Evolutionary conservation across 2,888 invertebrate species (phyloP).

Genomic region (Papilio gigon): DNA sequence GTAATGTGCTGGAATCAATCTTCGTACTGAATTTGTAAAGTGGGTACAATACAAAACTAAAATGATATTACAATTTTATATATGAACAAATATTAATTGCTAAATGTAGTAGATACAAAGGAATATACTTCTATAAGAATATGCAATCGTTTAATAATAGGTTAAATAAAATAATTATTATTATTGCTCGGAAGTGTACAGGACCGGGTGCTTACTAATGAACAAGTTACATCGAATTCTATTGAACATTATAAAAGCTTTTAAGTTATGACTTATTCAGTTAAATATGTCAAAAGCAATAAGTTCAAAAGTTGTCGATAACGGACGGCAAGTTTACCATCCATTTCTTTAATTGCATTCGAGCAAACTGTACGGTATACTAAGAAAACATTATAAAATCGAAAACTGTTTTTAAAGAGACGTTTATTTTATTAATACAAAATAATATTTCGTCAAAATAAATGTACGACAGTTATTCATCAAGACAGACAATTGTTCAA

Average conservation of each 20-base stretch:
- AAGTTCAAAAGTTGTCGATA: neutral
- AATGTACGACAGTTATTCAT: neutral
- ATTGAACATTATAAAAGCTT: neutral
- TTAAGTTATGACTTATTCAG: neutral
- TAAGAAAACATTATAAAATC: neutral
- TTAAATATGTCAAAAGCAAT: neutral
- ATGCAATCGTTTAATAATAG: too few species aligned
- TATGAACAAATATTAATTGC: too few species aligned
- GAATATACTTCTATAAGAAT: too few species aligned
- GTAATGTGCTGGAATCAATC: too few species aligned
- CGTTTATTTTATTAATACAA: neutral
- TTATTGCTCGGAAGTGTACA: too few species aligned
- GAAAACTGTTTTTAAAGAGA: neutral
- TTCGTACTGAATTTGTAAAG: too few species aligned
- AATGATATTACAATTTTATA: too few species aligned
- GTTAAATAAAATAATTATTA: too few species aligned
- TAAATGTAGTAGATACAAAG: too few species aligned
- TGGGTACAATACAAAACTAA: too few species aligned
- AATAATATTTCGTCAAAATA: neutral
- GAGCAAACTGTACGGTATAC: too few species aligned
- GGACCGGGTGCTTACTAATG: too few species aligned
- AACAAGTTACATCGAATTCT: neutral
- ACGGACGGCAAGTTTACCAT: neutral
- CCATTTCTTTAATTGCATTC: constrained; percentile 2
- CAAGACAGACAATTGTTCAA: neutral